These are phyloP conservation scores for Epinotia ramella DNA, from an alignment of 2,888 invertebrate species.

Conservation along the genomic window DNA sequence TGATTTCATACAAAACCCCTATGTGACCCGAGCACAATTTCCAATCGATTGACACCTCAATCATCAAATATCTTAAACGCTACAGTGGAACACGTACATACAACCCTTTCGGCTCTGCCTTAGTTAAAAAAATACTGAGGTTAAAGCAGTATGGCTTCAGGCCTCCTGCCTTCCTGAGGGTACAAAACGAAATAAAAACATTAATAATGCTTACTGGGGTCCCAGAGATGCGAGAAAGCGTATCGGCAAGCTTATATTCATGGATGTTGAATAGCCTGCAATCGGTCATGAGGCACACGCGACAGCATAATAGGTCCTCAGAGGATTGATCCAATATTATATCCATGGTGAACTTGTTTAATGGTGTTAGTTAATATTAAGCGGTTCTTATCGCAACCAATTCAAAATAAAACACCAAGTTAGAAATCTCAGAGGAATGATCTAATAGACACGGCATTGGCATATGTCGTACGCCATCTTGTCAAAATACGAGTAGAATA, in stretches of 20 bases:
- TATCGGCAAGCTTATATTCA: slow-evolving; percentile 4
- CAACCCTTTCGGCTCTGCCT: too few relatives aligned
- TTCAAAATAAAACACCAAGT: background rate
- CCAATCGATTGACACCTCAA: too few relatives aligned
- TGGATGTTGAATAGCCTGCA: background rate
- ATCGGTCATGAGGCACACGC: background rate
- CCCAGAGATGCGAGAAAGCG: background rate
- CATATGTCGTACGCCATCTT: too few relatives aligned
- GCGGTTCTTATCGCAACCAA: background rate
- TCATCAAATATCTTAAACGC: too few relatives aligned
- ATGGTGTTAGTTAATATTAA: background rate
- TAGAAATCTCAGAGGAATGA: background rate
- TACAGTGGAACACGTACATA: too few relatives aligned
- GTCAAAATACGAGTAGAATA: too few relatives aligned
- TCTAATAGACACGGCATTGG: background rate
- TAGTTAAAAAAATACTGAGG: too few relatives aligned
- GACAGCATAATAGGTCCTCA: background rate
- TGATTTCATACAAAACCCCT: too few relatives aligned
- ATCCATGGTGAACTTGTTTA: background rate
- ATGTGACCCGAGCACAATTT: too few relatives aligned
- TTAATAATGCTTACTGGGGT: background rate
- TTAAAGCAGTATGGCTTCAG: too few relatives aligned
- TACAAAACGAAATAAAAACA: background rate
- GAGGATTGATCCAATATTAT: background rate
- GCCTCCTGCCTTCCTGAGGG: too few relatives aligned